These are phyloP conservation scores for Trachops cirrhosus DNA, from an alignment of 2,797 vertebrate species.

Conservation along the genomic window DNA sequence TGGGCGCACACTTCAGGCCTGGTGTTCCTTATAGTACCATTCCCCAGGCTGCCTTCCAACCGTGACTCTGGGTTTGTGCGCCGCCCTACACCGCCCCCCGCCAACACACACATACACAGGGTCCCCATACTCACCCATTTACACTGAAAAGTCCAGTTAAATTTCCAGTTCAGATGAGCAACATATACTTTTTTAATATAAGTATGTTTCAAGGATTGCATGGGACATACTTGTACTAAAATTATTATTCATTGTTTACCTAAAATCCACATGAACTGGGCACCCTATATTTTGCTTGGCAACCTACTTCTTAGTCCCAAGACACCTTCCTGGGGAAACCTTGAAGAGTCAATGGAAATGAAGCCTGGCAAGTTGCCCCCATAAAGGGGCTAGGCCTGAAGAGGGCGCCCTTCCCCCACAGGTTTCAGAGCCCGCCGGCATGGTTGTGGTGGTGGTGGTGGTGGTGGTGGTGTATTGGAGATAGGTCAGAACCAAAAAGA, in stretches of 20 bases:
- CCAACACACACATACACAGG: not conserved
- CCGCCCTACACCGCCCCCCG: not conserved
- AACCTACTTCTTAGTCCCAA: not conserved
- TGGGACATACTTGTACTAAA: not conserved
- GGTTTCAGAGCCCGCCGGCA: not conserved
- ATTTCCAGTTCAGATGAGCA: not conserved
- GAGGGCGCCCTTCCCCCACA: not conserved
- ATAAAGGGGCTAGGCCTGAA: not conserved
- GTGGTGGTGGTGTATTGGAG: not conserved
- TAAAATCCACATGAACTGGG: not conserved
- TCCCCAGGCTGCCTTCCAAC: not conserved
- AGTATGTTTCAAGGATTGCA: not conserved
- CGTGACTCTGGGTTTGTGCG: not conserved
- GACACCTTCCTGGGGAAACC: not conserved
- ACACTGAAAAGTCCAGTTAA: not conserved
- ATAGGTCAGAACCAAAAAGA: not conserved
- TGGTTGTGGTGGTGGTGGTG: too few species aligned
- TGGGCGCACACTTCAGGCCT: not conserved
- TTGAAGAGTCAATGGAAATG: not conserved
- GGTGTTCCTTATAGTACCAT: not conserved
- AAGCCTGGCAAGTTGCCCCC: not conserved
- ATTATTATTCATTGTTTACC: not conserved
- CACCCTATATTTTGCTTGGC: not conserved
- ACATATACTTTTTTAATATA: not conserved
- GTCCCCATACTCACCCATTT: not conserved